Evolutionary conservation across 2,113 vertebrate species (phyloP).

Genomic region (Spilogale gracilis): DNA sequence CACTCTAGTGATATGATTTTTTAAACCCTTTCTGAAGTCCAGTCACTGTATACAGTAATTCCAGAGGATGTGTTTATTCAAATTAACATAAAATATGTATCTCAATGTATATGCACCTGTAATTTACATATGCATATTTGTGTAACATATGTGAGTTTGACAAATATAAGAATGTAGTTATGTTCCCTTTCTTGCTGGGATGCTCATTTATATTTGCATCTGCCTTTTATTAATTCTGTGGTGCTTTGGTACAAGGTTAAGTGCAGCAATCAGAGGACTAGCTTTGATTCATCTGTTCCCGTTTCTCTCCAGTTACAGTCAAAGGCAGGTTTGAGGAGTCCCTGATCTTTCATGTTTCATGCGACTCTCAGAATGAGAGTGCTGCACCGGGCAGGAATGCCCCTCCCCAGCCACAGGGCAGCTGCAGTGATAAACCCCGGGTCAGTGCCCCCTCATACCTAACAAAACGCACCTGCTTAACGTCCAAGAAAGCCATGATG

Average conservation of each 20-base stretch:
- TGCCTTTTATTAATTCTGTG: not conserved
- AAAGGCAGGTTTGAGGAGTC: accelerated
- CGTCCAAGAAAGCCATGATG: too few species aligned
- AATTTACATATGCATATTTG: not conserved
- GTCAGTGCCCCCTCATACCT: too few species aligned
- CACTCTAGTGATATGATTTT: not conserved
- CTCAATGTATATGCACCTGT: accelerated
- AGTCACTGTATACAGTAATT: not conserved
- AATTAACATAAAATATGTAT: not conserved
- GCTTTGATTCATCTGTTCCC: not conserved
- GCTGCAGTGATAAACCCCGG: not conserved
- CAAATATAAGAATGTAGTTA: not conserved
- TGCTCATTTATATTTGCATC: not conserved
- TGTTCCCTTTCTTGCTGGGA: not conserved
- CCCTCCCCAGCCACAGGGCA: not conserved
- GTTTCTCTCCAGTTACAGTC: not conserved
- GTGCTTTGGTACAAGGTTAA: not conserved
- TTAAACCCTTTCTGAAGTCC: not conserved
- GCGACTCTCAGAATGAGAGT: not conserved
- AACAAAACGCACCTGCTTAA: not conserved
- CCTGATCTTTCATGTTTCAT: not conserved
- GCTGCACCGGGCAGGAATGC: not conserved
- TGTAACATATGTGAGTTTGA: not conserved
- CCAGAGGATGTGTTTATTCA: not conserved
- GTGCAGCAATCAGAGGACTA: not conserved